A percentile compares a stretch with the other conserved stretches of the same genome.
These are phyloP conservation scores for Acridotheres tristis DNA, from an alignment of 2,797 vertebrate genomes.

Conservation along the genomic window DNA sequence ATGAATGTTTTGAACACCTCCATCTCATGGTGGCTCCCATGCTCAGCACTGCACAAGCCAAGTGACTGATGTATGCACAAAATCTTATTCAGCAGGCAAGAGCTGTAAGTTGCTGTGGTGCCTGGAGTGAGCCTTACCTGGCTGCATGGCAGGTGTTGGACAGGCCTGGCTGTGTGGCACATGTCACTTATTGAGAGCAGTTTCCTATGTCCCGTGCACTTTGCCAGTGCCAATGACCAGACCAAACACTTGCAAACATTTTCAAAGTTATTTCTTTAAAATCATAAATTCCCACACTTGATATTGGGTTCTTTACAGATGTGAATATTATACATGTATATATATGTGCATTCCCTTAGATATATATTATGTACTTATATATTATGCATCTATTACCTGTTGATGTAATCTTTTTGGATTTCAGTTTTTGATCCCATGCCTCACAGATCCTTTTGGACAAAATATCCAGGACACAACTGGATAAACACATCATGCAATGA, in stretches of 20 bases:
- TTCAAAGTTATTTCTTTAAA: background rate
- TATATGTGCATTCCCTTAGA: background rate
- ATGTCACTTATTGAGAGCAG: background rate
- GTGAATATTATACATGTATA: background rate
- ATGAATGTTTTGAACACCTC: background rate
- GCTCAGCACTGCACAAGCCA: background rate
- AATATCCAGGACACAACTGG: background rate
- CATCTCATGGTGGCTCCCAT: background rate
- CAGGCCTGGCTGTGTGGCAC: background rate
- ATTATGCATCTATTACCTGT: background rate
- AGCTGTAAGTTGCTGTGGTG: background rate
- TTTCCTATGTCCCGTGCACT: accelerated
- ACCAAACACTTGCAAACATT: background rate
- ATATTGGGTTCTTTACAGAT: background rate
- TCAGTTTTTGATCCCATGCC: background rate
- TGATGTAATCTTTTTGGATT: background rate
- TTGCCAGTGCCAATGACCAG: background rate
- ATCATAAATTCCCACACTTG: background rate
- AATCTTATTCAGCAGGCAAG: background rate
- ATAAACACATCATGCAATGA: background rate
- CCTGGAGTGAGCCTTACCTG: background rate
- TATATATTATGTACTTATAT: background rate
- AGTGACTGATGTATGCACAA: background rate
- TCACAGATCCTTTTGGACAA: background rate
- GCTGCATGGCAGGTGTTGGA: background rate